These are phyloP conservation scores for Chanos chanos DNA, from an alignment of 2,797 vertebrate species.

Conservation along the genomic window DNA sequence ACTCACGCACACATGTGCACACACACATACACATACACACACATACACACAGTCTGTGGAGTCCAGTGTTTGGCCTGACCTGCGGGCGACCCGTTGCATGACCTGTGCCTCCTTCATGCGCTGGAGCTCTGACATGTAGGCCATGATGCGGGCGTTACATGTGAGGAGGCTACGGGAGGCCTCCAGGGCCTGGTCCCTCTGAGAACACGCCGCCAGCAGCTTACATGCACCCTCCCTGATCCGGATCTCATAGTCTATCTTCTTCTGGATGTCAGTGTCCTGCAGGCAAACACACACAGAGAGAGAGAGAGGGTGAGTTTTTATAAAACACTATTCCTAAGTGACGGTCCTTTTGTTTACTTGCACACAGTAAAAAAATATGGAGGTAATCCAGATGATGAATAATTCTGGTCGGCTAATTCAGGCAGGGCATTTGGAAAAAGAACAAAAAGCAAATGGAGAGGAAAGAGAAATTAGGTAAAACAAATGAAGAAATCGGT, in stretches of 20 bases:
- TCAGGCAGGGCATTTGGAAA: too few relatives aligned
- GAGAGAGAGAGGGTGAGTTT: background rate
- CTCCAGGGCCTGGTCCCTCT: slow-evolving; percentile 86
- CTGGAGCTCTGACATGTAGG: slow-evolving; percentile 91
- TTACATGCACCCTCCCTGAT: slow-evolving; percentile 91
- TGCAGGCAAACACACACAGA: slow-evolving; percentile 44
- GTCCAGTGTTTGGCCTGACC: slow-evolving; percentile 56
- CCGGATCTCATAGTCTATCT: slow-evolving; percentile 91
- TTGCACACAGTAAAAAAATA: too few relatives aligned
- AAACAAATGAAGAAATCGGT: too few relatives aligned
- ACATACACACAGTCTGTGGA: background rate
- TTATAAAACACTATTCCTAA: too few relatives aligned
- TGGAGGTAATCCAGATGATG: too few relatives aligned
- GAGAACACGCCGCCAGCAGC: slow-evolving; percentile 87
- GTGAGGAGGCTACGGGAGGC: slow-evolving; percentile 87
- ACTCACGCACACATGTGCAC: slow-evolving; percentile 44
- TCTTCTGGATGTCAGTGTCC: slow-evolving; percentile 92
- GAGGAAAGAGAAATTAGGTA: too few relatives aligned
- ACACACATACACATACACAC: background rate
- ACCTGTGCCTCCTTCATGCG: slow-evolving; percentile 90
- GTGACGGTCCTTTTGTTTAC: too few relatives aligned
- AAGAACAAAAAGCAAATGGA: too few relatives aligned
- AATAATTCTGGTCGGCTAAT: too few relatives aligned
- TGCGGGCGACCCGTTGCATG: slow-evolving; percentile 76
- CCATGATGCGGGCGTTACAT: slow-evolving; percentile 87